Evolutionary conservation across 2,797 vertebrate species (phyloP).

Genomic region (Arnoldichthys spilopterus): DNA sequence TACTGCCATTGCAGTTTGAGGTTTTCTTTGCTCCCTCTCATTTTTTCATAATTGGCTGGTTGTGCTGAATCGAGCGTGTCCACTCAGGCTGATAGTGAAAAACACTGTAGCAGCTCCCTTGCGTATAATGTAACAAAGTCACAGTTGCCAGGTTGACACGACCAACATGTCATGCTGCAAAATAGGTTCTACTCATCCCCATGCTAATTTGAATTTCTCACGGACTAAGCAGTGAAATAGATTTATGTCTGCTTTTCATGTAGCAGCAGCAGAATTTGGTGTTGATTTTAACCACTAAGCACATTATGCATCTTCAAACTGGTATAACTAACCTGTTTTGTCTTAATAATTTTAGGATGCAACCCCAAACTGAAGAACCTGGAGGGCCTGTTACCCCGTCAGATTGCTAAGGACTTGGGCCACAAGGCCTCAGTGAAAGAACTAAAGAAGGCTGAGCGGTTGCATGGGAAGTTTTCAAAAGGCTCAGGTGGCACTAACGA

Average conservation of each 20-base stretch:
- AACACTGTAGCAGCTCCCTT: background rate
- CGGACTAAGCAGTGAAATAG: background rate
- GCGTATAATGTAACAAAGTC: background rate
- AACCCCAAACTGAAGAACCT: conserved; percentile 87
- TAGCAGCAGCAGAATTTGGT: background rate
- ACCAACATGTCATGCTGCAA: background rate
- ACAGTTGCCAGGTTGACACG: background rate
- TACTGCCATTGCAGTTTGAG: background rate
- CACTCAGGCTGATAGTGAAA: background rate
- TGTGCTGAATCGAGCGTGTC: background rate
- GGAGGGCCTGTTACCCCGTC: conserved; percentile 78
- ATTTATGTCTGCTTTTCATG: background rate
- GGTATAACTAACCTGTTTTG: background rate
- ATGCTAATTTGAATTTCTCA: conserved; percentile 20
- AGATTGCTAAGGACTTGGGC: conserved; percentile 80
- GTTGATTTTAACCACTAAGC: background rate
- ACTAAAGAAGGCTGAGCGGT: conserved; percentile 80
- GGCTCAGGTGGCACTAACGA: conserved; percentile 71
- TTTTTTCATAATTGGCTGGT: background rate
- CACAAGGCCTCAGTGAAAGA: conserved; percentile 83
- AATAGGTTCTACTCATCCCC: background rate
- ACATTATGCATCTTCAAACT: background rate
- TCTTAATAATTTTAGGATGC: conserved; percentile 78
- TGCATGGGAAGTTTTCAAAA: conserved; percentile 69
- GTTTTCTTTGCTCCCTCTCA: background rate